Evolutionary conservation across 2,888 invertebrate species (phyloP).

Genomic region (Pseudolycoriella hygida): DNA sequence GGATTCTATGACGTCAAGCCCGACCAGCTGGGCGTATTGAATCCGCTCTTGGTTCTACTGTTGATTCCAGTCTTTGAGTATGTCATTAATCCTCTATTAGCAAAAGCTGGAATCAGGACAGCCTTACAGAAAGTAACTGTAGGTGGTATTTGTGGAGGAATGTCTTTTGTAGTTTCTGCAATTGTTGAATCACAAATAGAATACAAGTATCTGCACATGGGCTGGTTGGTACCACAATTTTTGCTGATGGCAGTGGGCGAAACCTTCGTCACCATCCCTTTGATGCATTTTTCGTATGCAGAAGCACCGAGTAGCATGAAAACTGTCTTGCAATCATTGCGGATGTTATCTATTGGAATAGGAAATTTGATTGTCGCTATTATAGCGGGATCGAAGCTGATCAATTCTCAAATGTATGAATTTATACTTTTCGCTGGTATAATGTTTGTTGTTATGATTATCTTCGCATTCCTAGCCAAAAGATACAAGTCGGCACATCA

Average conservation of each 20-base stretch:
- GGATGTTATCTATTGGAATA: constrained; percentile 82
- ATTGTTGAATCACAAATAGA: too few relatives aligned
- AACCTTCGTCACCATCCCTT: constrained; percentile 50
- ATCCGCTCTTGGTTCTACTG: too few relatives aligned
- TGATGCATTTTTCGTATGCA: constrained; percentile 52
- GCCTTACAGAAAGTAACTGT: too few relatives aligned
- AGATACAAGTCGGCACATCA: too few relatives aligned
- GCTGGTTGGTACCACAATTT: neutral
- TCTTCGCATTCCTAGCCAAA: constrained; percentile 61
- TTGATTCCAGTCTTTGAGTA: too few relatives aligned
- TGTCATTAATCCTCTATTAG: too few relatives aligned
- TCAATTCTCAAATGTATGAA: constrained; percentile 67
- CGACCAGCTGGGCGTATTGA: too few relatives aligned
- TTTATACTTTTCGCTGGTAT: constrained; percentile 78
- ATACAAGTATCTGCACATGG: too few relatives aligned
- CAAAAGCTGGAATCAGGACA: too few relatives aligned
- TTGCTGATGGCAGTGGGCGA: constrained; percentile 8
- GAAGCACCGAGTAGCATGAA: constrained; percentile 71
- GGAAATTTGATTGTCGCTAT: constrained; percentile 88
- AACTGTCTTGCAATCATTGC: constrained; percentile 78
- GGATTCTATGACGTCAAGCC: too few relatives aligned
- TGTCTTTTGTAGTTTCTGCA: too few relatives aligned
- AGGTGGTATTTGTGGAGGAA: too few relatives aligned
- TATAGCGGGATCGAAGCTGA: constrained; percentile 59
- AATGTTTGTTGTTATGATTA: constrained; percentile 66